Base-by-base conservation (phyloP, 2,888 invertebrate species). In the Octodonta nipae region DNA sequence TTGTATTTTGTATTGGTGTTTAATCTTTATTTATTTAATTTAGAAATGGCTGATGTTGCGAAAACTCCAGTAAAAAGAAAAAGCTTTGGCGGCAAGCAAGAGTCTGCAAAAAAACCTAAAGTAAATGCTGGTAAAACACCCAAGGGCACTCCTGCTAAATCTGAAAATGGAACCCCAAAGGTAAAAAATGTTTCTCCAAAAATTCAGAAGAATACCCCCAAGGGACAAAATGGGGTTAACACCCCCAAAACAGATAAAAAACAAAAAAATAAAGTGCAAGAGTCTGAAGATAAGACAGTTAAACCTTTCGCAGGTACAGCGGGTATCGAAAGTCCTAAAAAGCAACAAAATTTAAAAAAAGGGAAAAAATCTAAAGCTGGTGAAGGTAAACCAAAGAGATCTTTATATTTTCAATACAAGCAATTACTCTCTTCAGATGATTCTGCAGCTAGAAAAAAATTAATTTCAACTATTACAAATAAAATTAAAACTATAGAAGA, bases 61-160 rank as follows among this genome's bases (percentile, higher is more conserved):
- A 44, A 44, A 30, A 40, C 39, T 15, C 42, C 40, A 28, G 37
- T 33, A 4, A 47, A 47, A 26, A 42, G 41, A 17, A 41, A 42
- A 36, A 42, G 37, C 28, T 12, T 37, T 13, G 30, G 17, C 11
- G 39, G 27, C n/a, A 42, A 38, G 27, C 28, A 38, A 22, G 34
- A 30, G 13, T 42, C 43, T 15, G 40, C 40, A 20, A 47, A 47
- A 33, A 47, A 47, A 29, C 26, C 30, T 2, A 44, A 45, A 34
- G 4, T 32, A 3, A 38, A 41, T 29, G 36, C 36, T 29, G 36
- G 37, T 13, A 24, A 32, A 10, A 34, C 30, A 17, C 24, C 26
- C 13, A 24, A 35, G 28, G 26, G 32, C 22, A 28, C 16, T 4
- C 16, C 36, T 15, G 17, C 25, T 5, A 32, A 40, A 27, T 17